Conservation (phyloP, 2,113 vertebrate genomes). For the Phocoena phocoena region DNA sequence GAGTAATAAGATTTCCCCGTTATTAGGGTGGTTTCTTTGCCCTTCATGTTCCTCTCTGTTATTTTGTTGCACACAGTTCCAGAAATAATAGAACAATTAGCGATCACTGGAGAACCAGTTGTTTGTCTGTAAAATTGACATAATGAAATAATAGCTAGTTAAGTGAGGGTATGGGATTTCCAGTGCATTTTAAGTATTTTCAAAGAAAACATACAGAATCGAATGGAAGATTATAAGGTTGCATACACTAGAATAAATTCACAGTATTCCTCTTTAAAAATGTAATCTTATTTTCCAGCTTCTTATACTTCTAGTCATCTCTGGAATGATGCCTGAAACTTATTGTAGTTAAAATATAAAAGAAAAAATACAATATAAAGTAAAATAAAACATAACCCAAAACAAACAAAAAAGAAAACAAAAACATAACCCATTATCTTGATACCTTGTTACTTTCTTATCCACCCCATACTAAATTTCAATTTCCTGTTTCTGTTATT, state of each 20-base stretch:
- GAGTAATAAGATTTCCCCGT: neutral
- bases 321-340: conserved; percentile 8
- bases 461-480: neutral
- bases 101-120: neutral
- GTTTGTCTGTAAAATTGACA: conserved; percentile 41
- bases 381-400: neutral
- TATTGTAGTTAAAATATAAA: conserved; percentile 13
- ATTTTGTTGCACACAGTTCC: conserved; percentile 44
- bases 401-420: neutral
- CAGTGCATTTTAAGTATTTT: conserved; percentile 35
- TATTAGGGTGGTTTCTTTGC: conserved; percentile 22
- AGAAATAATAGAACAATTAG: conserved; percentile 38
- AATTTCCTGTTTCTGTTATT: neutral
- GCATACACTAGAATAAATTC: conserved; percentile 1
- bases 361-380: neutral
- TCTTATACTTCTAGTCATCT: neutral
- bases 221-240: neutral
- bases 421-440: neutral
- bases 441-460: conserved; percentile 8
- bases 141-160: conserved; percentile 51
- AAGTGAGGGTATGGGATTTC: conserved; percentile 19
- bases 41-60: conserved; percentile 17
- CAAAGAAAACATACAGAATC: conserved; percentile 19
- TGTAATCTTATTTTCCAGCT: neutral
- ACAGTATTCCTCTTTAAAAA: conserved; percentile 24